A percentile compares a stretch with the other conserved stretches of the same genome.
Conservation (phyloP, 64 coral and sea anemone genomes). For the Montipora foliosa region DNA sequence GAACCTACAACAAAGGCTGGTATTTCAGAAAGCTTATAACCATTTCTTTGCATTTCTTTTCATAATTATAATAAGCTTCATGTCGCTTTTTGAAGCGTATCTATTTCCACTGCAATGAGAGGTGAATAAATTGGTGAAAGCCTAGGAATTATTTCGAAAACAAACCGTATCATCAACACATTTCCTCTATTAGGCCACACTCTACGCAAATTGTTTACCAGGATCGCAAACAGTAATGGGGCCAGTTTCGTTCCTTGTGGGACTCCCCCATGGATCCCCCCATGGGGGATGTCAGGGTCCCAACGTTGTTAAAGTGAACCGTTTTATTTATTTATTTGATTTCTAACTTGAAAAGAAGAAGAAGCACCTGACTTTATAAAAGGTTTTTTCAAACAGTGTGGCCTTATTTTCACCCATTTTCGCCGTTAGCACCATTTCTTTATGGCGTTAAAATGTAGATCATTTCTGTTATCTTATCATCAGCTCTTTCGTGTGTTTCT, state of each 20-base stretch:
- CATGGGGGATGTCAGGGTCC: neutral
- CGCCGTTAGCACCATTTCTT: too few species aligned
- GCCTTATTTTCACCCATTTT: too few species aligned
- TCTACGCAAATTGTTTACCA: constrained; percentile 59
- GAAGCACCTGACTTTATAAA: too few species aligned
- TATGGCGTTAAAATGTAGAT: too few species aligned
- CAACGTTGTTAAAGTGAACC: too few species aligned
- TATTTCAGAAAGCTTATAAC: neutral
- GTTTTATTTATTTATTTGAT: too few species aligned
- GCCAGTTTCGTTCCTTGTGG: constrained; percentile 55
- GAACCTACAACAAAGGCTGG: neutral
- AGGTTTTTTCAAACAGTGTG: too few species aligned
- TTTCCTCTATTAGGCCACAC: neutral
- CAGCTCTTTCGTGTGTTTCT: too few species aligned
- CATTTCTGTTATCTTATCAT: too few species aligned
- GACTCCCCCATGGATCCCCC: constrained; percentile 31
- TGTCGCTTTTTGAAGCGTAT: neutral
- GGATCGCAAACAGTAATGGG: constrained; percentile 46
- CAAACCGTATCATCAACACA: constrained; percentile 30
- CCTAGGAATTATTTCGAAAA: constrained; percentile 45
- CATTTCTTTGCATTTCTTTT: constrained; percentile 2
- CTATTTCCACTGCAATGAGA: neutral
- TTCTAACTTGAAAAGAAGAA: too few species aligned
- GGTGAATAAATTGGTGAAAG: neutral
- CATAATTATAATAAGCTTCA: neutral